Evolutionary conservation across 2,797 vertebrate genomes (phyloP), one percentile per base, ranked within the genome.

Genomic region (Ctenochaetus hawaiiensis): DNA sequence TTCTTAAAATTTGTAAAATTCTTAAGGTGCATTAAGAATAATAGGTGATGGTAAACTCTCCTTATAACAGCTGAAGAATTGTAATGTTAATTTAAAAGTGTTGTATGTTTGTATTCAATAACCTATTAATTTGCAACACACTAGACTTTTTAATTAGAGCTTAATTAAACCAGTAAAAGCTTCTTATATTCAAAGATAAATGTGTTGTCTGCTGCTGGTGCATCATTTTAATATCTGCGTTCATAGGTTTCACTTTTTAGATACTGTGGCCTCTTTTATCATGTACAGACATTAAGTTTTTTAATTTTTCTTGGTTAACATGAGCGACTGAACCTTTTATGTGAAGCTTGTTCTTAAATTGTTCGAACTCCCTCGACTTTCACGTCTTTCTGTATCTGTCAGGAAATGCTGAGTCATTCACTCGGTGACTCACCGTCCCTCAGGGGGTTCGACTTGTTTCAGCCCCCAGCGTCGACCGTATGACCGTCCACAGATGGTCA

Each of bases 371-470:
- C 37, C 17, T 70, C 30, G 13, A 49, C 51, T 43, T 59, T 57
- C 44, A 17, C 5, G 54, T 75, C 44, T 75, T 8, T 80, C 14
- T 64, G 30, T 3, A 23, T 47, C 22, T 69, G 45, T 51, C 67
- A 87, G 86, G 89, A 91, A 91, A 86, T 76, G 79, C 79, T 93
- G 73, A 92, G 87, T 92, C 93, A 92, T 45, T 53, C 5, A 0
- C 60, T 64, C 58, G 0, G 58, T 93, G 90, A 92, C 85, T 93
- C 88, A 91, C 56, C 49, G 1, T 3, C 52, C 22, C 74, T 70
- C 57, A 49, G n/a, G 45, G 62, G 57, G 74, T 80, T 75, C 3
- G 2, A 10, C 63, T 73, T 54, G 47, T 88, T 84, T 87, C 78
- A 4, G 26, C 65, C 66, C 86, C 91, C 89, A 86, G 73, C 77